Evolutionary conservation across 2,113 vertebrate species (phyloP), one percentile per base, ranked within the genome.

Genomic region (Ginglymostoma cirratum): DNA sequence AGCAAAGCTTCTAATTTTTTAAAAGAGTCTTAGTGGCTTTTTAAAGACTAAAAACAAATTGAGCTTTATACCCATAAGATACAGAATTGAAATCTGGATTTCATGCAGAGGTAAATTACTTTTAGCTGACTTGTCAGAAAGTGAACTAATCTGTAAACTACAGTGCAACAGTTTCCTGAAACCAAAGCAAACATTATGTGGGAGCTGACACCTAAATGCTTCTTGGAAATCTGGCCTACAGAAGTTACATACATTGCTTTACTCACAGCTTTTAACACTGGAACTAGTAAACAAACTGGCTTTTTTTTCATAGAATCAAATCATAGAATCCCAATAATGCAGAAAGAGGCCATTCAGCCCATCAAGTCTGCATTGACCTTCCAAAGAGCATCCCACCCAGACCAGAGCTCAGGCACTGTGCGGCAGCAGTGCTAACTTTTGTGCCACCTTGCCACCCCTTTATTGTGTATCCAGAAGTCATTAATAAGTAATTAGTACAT

Each of bases 401-500:
- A 55, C 55, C 55, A 55, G 55, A 8, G 5, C 55, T 45, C 55
- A 6, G 55, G 55, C 5, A 55, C 5, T 55, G 55, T 55, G 55
- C 5, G 55, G 55, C 55, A 55, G 55, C 55, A 55, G 55, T 55
- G 5, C 55, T 55, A 55, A 55, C 6, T 8, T 55, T 8, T 55
- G 8, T 55, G 55, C 55, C 55, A 45, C 55, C 55, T 5, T 7
- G 55, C 55, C 8, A 8, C 8, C 55, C 8, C 55, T 55, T 55
- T 55, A 55, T 55, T 69, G n/a, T 69, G 21, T 24, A 7, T 30
- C 87, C 61, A 27, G 30, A 55, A 55, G 87, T 90, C 27, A 52
- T 61, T 90, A 94, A 69, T 69, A 69, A 19, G 65, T 38, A 19
- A 94, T 94, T 94, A 94, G 21, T 94, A 69, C 24, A 94, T n/a